phyloP scores from a whole-genome alignment of 2,797 vertebrate genomes.

The Notoglanidium macrostoma region DNA sequence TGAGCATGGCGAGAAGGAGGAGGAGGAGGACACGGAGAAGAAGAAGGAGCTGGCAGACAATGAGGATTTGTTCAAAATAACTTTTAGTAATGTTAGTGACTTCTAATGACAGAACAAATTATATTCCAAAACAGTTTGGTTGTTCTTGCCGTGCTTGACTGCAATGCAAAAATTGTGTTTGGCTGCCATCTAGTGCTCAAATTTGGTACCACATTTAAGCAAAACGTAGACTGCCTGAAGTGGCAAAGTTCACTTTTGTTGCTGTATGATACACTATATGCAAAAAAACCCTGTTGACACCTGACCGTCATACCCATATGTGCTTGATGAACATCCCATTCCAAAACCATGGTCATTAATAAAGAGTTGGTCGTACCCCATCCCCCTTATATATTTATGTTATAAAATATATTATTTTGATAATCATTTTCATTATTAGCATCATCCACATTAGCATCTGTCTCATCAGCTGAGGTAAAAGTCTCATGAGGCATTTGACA shows the following conservation, averaged over 20 bases:
- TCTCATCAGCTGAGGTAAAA: too few species aligned
- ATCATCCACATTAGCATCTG: too few species aligned
- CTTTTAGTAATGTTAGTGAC: background rate
- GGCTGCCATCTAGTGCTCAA: constrained; percentile 6
- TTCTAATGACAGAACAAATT: background rate
- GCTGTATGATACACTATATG: background rate
- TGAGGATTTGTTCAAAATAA: background rate
- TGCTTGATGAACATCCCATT: background rate
- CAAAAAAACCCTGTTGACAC: background rate
- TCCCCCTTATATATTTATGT: too few species aligned
- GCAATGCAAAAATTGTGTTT: background rate
- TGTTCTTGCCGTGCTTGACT: too few species aligned
- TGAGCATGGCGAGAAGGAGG: background rate
- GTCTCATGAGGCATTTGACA: too few species aligned
- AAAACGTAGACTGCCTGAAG: background rate
- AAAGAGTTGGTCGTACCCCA: background rate
- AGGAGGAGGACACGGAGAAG: background rate
- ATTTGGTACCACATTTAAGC: background rate
- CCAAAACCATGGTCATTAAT: background rate
- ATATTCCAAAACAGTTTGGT: background rate
- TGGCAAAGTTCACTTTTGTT: background rate
- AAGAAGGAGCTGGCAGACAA: background rate
- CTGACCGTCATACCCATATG: background rate
- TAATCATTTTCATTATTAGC: too few species aligned
- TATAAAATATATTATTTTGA: too few species aligned